Percentiles rank a stretch among this genome's conserved stretches.
Conservation (phyloP, 2,888 invertebrate genomes). For the Caenorhabditis afra region DNA sequence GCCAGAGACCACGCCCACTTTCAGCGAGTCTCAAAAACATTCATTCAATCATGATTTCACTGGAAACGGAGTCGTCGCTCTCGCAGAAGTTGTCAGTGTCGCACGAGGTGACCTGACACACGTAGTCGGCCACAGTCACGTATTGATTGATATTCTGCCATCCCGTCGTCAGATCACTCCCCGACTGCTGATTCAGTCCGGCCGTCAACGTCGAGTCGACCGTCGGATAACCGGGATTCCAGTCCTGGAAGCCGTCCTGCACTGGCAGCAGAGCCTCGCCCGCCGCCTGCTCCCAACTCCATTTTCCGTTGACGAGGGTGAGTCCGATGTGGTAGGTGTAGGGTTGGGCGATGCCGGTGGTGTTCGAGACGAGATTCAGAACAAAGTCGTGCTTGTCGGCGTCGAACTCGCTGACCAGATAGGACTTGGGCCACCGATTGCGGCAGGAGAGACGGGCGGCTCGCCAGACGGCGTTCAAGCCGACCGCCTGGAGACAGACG, state of each 20-base stretch:
- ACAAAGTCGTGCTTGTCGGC: conserved; percentile 40
- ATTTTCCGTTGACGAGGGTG: conserved; percentile 12
- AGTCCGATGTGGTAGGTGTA: conserved; percentile 49
- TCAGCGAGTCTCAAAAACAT: too few relatives aligned
- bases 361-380: conserved; percentile 15
- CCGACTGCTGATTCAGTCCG: conserved; percentile 30
- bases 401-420: conserved; percentile 43
- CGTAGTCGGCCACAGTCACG: conserved; percentile 26
- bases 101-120: conserved; percentile 45
- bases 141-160: conserved; percentile 35
- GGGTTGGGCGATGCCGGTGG: conserved; percentile 27
- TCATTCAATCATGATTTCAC: too few relatives aligned
- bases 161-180: conserved; percentile 14
- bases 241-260: neutral
- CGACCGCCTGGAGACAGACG: conserved; percentile 34
- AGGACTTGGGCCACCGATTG: conserved; percentile 10
- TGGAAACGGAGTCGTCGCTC: too few relatives aligned
- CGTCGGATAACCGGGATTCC: conserved; percentile 38
- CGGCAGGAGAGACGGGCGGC: conserved; percentile 52
- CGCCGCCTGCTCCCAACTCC: conserved; percentile 38
- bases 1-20: too few relatives aligned
- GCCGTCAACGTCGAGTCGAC: neutral
- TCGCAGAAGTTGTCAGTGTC: conserved; percentile 51
- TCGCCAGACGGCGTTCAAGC: conserved; percentile 35
- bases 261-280: conserved; percentile 9